Percentiles rank a stretch among this genome's conserved stretches.
phyloP scores from a whole-genome alignment of 1,140 invertebrate genomes.

The Pectinophora gossypiella region DNA sequence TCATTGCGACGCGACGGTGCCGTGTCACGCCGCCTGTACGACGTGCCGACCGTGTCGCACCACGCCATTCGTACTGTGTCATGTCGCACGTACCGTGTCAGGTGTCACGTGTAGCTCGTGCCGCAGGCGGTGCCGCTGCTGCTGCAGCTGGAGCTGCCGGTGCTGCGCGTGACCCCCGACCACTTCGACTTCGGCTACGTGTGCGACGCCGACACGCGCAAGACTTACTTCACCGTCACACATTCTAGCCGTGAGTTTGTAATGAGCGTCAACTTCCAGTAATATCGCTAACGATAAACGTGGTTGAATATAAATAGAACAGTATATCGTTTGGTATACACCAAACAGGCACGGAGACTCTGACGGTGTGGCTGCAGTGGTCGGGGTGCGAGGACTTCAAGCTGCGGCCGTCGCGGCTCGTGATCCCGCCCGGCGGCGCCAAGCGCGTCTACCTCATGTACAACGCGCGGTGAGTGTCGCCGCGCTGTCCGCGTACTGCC shows the following conservation, averaged over 20 bases:
- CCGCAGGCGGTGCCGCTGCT: constrained; percentile 31
- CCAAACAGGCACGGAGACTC: too few relatives aligned
- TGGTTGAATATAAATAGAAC: too few relatives aligned
- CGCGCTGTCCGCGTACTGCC: too few relatives aligned
- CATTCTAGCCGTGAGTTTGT: constrained; percentile 46
- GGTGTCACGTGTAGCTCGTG: too few relatives aligned
- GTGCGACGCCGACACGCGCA: constrained; percentile 29
- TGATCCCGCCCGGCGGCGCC: background rate
- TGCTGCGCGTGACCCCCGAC: constrained; percentile 18
- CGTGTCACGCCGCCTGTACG: too few relatives aligned
- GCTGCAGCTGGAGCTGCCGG: constrained; percentile 35
- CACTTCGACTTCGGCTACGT: constrained; percentile 37
- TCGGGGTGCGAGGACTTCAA: background rate
- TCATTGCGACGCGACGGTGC: too few relatives aligned
- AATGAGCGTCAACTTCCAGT: too few relatives aligned
- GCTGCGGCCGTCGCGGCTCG: background rate
- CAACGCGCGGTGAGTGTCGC: background rate
- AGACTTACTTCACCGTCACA: constrained; percentile 37
- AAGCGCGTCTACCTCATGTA: background rate
- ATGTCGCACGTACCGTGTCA: too few relatives aligned
- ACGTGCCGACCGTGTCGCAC: too few relatives aligned
- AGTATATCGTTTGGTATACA: too few relatives aligned
- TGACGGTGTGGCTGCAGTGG: background rate
- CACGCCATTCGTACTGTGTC: too few relatives aligned
- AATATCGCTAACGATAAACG: too few relatives aligned